Base-by-base conservation (phyloP, 2,113 vertebrate species). In the Dicaeum eximium region DNA sequence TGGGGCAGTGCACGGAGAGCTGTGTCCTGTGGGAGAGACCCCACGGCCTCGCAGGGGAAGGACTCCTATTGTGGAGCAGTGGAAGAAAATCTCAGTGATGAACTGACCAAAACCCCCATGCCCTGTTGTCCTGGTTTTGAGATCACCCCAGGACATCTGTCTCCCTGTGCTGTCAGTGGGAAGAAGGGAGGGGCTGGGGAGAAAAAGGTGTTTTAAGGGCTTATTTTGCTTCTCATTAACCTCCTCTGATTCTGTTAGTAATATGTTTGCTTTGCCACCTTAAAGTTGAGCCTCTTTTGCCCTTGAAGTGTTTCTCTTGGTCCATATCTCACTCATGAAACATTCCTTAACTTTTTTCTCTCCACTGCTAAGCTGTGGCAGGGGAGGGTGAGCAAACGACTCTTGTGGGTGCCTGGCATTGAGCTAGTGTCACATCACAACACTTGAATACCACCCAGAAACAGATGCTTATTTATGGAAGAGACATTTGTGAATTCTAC, bases 321-420 rank as follows among this genome's bases (percentile, higher is more conserved):
- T 22, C 42, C n/a, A 56, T 57, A 33, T 38, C 22, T 38, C 40
- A 56, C 21, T 56, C n/a, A 15, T 16, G 21, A 47, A 47, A 21
- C 2, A 8, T 21, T 38, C 13, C 10, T 31, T 37, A 23, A 6
- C 12, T 33, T 11, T 35, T 60, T 48, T 20, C 6, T 45, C 16
- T 38, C 27, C 0, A 0, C 61, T 80, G 27, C 22, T 6, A 40
- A 33, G 40, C 42, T 80, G 51, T 37, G 40, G n/a, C 9, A 30
- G 60, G 20, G 38, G 9, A 31, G 15, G 38, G 9, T 53, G 12
- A 54, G 25, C 0, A 0, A 54, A 37, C 0, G 1, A 31, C 33
- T 44, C 31, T 35, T 7, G 1, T 31, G 50, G 40, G 9, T 45
- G 16, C 33, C 50, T 31, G 27, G 33, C 2, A 2, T 20, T 45